Base-by-base conservation (phyloP, 2,113 vertebrate species). In the Neoarius graeffei region DNA sequence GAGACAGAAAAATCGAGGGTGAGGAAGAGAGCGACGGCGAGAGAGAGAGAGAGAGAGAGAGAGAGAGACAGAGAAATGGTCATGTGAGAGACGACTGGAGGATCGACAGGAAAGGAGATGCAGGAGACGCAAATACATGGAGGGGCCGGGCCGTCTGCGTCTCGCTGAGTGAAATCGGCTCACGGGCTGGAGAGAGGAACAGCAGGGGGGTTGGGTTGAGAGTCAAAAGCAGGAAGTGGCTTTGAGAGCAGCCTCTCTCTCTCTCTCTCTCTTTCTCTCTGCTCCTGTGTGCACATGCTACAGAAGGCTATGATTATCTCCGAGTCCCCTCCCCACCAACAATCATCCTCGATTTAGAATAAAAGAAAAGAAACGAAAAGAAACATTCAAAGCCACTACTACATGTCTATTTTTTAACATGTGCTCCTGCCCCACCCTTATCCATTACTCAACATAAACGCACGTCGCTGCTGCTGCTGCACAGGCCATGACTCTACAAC, bases 161-260 rank as follows among this genome's bases (percentile, higher is more conserved):
- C 85, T 79, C n/a, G 76, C 77, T 80, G 88, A 80, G 73, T 84
- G 88, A 86, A 84, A 84, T 71, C 23, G 71, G 23, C 54, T 14
- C 77, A n/a, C 81, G 66, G 54, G 66, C 86, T 74, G 56, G 79
- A 82, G 56, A 85, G 86, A 86, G 79, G 80, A 85, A 85, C 82
- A 87, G 87, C 48, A 30, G 81, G 87, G 89, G 85, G 77, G 86
- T 69, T 82, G 67, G 89, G 84, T 67, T 84, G 74, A 69, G 81
- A 87, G 10, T 81, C 82, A 76, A 88, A 87, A 91, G 90, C 90
- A 91, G 90, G 90, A 91, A 91, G 90, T 91, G 87, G 89, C 87
- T 87, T 62, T 83, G 76, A 86, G 82, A 88, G 88, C 64, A 76
- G 66, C 80, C 54, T 69, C 83, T 82, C 56, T 80, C 69, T 86